Evolutionary conservation across 2,113 vertebrate species (phyloP).

Genomic region (Melanerpes formicivorus): DNA sequence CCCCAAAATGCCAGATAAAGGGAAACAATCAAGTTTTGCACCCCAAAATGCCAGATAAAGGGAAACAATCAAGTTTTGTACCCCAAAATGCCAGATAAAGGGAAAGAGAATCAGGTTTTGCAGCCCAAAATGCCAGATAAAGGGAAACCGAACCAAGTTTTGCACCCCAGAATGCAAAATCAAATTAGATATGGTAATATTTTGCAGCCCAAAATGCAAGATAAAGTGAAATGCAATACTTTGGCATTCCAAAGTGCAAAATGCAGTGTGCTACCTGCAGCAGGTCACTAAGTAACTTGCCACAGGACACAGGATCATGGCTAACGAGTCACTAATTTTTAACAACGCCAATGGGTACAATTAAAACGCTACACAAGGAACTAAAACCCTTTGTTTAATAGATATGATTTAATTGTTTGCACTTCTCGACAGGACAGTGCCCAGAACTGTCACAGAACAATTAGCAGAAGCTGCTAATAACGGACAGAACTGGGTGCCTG

Average conservation of each 20-base stretch:
- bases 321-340: neutral
- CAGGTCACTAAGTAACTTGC: accelerated
- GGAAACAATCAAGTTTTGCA: neutral
- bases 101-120: too few species aligned
- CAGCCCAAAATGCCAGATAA: too few species aligned
- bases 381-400: neutral
- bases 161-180: too few species aligned
- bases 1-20: neutral
- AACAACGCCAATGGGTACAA: accelerated
- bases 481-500: neutral
- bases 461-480: neutral
- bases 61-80: too few species aligned
- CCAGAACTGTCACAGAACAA: neutral
- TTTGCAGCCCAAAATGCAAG: neutral
- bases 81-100: too few species aligned
- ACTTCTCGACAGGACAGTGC: neutral
- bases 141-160: too few species aligned
- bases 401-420: neutral
- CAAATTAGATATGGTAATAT: neutral
- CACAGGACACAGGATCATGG: accelerated
- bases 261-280: neutral
- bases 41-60: neutral
- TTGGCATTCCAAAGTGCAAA: neutral
- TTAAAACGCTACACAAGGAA: too few species aligned
- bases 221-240: neutral